These are phyloP conservation scores for Phyllopteryx taeniolatus DNA, from an alignment of 2,113 vertebrate genomes.

Conservation along the genomic window DNA sequence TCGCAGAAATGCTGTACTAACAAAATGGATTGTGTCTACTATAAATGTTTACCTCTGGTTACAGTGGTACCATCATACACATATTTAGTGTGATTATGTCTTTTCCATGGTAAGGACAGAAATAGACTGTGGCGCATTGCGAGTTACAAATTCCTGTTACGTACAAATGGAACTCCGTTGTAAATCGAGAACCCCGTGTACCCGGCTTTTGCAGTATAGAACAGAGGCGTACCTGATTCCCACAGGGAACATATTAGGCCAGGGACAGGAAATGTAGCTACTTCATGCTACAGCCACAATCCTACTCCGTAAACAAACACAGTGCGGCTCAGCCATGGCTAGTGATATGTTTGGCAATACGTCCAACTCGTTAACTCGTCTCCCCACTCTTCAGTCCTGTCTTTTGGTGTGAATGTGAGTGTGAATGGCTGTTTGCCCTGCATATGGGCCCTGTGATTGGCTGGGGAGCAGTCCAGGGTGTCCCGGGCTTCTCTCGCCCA, in stretches of 20 bases:
- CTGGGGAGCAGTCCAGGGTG: neutral
- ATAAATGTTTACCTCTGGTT: neutral
- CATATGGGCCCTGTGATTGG: neutral
- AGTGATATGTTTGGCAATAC: too few relatives aligned
- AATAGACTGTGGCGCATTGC: neutral
- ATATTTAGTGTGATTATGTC: too few relatives aligned
- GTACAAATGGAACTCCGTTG: neutral
- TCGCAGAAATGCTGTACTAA: neutral
- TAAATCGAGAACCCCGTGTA: neutral
- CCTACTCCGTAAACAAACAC: too few relatives aligned
- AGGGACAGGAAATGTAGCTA: too few relatives aligned
- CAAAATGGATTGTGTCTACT: neutral
- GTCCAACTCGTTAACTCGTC: too few relatives aligned
- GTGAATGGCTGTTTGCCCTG: neutral
- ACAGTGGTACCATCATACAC: neutral
- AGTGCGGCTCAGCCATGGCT: too few relatives aligned
- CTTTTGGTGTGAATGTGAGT: neutral
- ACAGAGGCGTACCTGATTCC: too few relatives aligned
- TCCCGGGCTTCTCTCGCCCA: neutral
- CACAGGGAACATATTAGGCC: too few relatives aligned
- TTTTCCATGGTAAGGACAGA: neutral
- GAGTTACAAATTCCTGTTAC: neutral
- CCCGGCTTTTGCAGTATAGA: neutral
- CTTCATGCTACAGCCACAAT: too few relatives aligned
- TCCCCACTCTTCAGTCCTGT: too few relatives aligned